Evolutionary conservation across 1,140 invertebrate genomes (phyloP).

Genomic region (Ganaspis sp.): DNA sequence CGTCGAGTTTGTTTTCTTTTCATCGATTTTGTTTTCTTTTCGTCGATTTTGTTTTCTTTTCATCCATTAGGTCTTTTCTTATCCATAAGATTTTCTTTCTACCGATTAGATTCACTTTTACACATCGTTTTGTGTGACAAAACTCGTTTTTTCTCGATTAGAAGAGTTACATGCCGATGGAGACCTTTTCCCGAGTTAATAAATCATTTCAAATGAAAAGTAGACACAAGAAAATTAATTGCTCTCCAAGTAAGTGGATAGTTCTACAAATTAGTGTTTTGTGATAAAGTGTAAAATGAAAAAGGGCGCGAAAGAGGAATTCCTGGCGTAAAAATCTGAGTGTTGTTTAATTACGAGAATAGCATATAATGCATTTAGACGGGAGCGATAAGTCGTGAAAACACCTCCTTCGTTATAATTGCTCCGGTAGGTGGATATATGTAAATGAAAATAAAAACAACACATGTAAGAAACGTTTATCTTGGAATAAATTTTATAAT

Average conservation of each 20-base stretch:
- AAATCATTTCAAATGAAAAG: too few species aligned
- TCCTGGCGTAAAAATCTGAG: background rate
- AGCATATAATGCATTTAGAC: slow-evolving; percentile 10
- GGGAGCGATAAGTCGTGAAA: slow-evolving; percentile 21
- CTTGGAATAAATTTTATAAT: slow-evolving; percentile 30
- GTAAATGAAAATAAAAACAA: slow-evolving; percentile 31
- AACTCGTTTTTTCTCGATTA: too few species aligned
- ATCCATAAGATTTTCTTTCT: too few species aligned
- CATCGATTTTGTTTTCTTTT: too few species aligned
- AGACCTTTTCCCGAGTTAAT: too few species aligned
- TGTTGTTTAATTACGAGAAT: slow-evolving; percentile 19
- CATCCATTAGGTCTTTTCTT: too few species aligned
- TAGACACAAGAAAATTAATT: background rate
- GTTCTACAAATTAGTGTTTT: slow-evolving; percentile 18
- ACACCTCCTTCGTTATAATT: slow-evolving; percentile 30
- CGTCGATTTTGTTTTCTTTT: too few species aligned
- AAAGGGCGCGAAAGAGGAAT: slow-evolving; percentile 10
- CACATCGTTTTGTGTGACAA: too few species aligned
- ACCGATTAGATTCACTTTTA: too few species aligned
- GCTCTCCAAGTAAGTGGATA: slow-evolving; percentile 9
- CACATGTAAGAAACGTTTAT: slow-evolving; percentile 31
- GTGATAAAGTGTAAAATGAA: slow-evolving; percentile 11
- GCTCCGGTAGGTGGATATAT: slow-evolving; percentile 22
- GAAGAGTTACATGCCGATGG: too few species aligned
- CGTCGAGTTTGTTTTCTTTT: too few species aligned